phyloP scores from a whole-genome alignment of 2,113 vertebrate genomes.

The Nymphicus hollandicus region DNA sequence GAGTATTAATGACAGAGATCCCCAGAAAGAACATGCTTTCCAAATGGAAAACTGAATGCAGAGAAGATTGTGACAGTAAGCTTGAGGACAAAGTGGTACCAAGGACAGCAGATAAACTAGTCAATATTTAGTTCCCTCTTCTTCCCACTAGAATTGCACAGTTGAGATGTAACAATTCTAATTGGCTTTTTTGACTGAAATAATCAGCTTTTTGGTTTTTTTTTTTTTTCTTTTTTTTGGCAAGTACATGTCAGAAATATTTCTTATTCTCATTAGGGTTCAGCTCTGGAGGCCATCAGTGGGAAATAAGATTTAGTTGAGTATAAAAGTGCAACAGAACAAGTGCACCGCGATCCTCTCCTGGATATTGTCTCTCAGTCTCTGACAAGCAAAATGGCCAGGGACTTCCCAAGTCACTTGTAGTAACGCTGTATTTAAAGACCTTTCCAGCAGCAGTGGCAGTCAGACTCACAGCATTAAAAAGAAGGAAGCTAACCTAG shows the following conservation, averaged over 20 bases:
- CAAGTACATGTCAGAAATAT: background rate
- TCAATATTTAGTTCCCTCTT: background rate
- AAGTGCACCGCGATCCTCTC: background rate
- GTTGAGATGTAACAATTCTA: background rate
- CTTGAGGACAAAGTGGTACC: background rate
- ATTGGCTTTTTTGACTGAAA: background rate
- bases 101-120: background rate
- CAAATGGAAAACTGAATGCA: background rate
- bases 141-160: background rate
- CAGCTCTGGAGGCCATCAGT: background rate
- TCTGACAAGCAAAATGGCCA: background rate
- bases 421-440: background rate
- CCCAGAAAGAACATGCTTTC: background rate
- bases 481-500: background rate
- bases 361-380: background rate
- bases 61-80: background rate
- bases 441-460: background rate
- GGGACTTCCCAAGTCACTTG: background rate
- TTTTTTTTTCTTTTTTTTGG: background rate
- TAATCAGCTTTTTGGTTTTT: background rate
- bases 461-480: background rate
- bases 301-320: background rate
- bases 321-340: background rate
- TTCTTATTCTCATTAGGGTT: background rate
- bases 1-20: background rate